phyloP scores from a whole-genome alignment of 2,113 vertebrate species.

The Esox niger region DNA sequence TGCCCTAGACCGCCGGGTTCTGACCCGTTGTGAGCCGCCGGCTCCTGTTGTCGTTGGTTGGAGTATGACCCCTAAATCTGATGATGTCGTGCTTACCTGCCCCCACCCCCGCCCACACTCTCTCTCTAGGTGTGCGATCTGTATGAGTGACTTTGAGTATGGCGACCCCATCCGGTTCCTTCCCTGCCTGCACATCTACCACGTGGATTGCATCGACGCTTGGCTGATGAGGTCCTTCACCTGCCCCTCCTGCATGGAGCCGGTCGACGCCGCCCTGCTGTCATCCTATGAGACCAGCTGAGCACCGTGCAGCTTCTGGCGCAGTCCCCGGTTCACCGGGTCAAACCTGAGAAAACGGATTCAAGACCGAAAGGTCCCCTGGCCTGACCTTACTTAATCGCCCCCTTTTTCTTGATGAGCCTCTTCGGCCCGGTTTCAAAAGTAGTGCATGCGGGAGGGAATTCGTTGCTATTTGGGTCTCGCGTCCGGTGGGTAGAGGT shows the following conservation, averaged over 20 bases:
- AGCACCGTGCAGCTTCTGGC: constrained; percentile 25
- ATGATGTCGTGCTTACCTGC: not conserved
- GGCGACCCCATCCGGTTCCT: constrained; percentile 89
- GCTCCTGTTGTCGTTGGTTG: too few species aligned
- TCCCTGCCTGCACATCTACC: constrained; percentile 92
- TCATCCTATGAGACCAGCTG: constrained; percentile 86
- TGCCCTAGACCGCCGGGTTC: too few species aligned
- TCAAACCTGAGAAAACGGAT: too few species aligned
- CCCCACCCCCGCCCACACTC: too few species aligned
- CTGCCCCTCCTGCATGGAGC: constrained; percentile 92
- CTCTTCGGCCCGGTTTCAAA: too few species aligned
- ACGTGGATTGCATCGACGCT: constrained; percentile 91
- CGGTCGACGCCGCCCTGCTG: constrained; percentile 85
- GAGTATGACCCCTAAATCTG: too few species aligned
- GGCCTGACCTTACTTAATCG: too few species aligned
- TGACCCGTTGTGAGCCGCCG: too few species aligned
- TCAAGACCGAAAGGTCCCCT: too few species aligned
- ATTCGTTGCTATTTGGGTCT: not conserved
- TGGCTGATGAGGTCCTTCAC: constrained; percentile 93
- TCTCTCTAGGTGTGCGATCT: constrained; percentile 84
- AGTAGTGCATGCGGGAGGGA: too few species aligned
- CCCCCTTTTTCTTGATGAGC: too few species aligned
- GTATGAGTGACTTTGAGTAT: constrained; percentile 93
- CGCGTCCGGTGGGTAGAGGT: constrained; percentile 12
- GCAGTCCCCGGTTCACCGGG: constrained; percentile 19